A percentile compares a stretch with the other conserved stretches of the same genome.
These are phyloP conservation scores for Clarias platycephalus DNA, from an alignment of 2,797 vertebrate genomes.

Conservation along the genomic window DNA sequence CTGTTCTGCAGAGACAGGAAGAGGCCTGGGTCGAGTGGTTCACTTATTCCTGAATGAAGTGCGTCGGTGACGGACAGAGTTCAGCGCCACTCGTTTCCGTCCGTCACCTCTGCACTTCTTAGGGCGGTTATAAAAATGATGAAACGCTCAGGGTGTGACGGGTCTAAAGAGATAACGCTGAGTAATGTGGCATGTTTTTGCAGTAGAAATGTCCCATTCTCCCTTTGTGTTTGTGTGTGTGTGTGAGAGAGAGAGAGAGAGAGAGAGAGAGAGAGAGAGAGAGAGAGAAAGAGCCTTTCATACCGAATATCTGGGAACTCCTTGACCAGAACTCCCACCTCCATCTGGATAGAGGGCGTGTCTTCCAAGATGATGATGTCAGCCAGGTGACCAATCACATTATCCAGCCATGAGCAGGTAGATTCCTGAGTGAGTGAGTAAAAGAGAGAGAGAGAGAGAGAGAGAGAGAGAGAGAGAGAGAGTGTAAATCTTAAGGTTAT, in stretches of 20 bases:
- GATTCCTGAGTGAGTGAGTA: constrained; percentile 73
- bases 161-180: constrained; percentile 26
- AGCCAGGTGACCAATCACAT: constrained; percentile 81
- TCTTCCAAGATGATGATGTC: constrained; percentile 91
- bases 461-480: constrained; percentile 33
- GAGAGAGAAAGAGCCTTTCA: constrained; percentile 49
- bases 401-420: constrained; percentile 82
- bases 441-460: constrained; percentile 33
- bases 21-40: constrained; percentile 46
- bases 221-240: not conserved
- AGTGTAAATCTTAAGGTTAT: not conserved
- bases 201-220: not conserved
- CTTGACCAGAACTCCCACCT: constrained; percentile 86
- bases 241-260: no score
- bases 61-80: constrained; percentile 49
- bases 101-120: constrained; percentile 33
- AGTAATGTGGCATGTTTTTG: constrained; percentile 1
- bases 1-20: constrained; percentile 43
- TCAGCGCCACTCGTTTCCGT: constrained; percentile 36
- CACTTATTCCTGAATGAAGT: constrained; percentile 54
- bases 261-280: not conserved
- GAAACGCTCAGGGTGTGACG: constrained; percentile 22
- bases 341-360: constrained; percentile 90
- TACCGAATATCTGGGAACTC: constrained; percentile 92
- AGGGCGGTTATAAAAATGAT: constrained; percentile 31